Conservation (phyloP, 2,888 invertebrate species). For the Muscina levida region DNA sequence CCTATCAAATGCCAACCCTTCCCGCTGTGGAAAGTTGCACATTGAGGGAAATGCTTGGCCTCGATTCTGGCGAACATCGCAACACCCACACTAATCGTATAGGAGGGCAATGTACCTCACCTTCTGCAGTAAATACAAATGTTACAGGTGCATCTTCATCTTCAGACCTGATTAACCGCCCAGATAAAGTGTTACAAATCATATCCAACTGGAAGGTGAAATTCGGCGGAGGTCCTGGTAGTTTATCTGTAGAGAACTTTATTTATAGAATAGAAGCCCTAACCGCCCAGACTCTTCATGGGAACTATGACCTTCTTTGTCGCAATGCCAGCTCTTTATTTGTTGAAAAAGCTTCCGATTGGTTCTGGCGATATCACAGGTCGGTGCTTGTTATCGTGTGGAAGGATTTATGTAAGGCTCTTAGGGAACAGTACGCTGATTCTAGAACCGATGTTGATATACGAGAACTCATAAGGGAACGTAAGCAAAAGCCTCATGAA, state of each 20-base stretch:
- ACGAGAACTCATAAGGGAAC: slow-evolving; percentile 34
- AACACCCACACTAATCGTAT: too few relatives aligned
- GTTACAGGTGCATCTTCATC: too few relatives aligned
- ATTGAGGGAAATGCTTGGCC: too few relatives aligned
- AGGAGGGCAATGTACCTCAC: too few relatives aligned
- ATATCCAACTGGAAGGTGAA: slow-evolving; percentile 33
- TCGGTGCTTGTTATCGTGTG: not conserved
- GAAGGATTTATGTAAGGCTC: slow-evolving; percentile 2
- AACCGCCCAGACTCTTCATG: slow-evolving; percentile 14
- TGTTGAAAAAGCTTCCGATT: slow-evolving; percentile 20
- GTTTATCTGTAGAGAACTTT: slow-evolving; percentile 20
- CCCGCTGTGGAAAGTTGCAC: too few relatives aligned
- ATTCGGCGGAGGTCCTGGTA: not conserved
- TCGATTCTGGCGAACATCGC: too few relatives aligned
- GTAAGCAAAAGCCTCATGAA: slow-evolving; percentile 41
- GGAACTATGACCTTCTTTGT: slow-evolving; percentile 7
- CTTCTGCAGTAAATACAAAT: too few relatives aligned
- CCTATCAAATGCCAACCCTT: too few relatives aligned
- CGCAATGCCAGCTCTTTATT: not conserved
- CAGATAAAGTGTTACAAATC: slow-evolving; percentile 26
- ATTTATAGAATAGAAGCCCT: slow-evolving; percentile 31
- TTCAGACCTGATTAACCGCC: not conserved
- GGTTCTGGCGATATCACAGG: slow-evolving; percentile 33
- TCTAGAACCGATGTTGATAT: slow-evolving; percentile 32
- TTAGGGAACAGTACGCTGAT: slow-evolving; percentile 35